Percentiles rank a stretch among this genome's conserved stretches.
phyloP scores from a whole-genome alignment of 2,888 invertebrate species.

The Cancer borealis region DNA sequence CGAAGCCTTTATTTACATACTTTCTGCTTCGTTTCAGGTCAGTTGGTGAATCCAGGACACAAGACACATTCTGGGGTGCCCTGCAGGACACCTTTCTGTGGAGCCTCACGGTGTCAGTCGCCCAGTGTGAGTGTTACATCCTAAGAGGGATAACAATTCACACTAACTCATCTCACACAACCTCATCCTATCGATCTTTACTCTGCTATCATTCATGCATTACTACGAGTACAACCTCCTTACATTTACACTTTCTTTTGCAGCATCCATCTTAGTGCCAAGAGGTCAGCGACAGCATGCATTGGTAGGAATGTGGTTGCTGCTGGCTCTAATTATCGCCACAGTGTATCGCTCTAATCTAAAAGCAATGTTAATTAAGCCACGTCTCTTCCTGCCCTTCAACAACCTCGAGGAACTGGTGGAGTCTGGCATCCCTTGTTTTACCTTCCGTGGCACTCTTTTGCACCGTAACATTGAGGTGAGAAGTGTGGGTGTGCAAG shows the following conservation, averaged over 20 bases:
- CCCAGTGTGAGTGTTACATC: not conserved
- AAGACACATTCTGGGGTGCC: not conserved
- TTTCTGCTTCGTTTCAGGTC: not conserved
- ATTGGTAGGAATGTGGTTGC: slow-evolving; percentile 17
- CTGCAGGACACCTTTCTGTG: not conserved
- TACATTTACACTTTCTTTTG: not conserved
- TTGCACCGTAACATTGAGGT: not conserved
- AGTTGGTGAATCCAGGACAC: not conserved
- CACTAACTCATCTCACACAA: not conserved
- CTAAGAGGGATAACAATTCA: not conserved
- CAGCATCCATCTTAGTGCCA: not conserved
- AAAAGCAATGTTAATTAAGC: slow-evolving; percentile 38
- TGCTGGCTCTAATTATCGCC: not conserved
- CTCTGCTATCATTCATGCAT: too few relatives aligned
- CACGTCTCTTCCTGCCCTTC: slow-evolving; percentile 30
- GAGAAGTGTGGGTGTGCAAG: not conserved
- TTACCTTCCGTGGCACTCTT: not conserved
- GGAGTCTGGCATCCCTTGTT: not conserved
- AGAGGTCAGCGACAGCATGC: not conserved
- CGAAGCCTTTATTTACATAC: not conserved
- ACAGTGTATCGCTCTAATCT: slow-evolving; percentile 46
- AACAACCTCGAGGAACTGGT: slow-evolving; percentile 33
- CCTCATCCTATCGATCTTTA: too few relatives aligned
- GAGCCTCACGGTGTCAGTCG: not conserved
- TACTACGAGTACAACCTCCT: not conserved